These are phyloP conservation scores for Bedellia somnulentella DNA, from an alignment of 2,888 invertebrate species.

Conservation along the genomic window DNA sequence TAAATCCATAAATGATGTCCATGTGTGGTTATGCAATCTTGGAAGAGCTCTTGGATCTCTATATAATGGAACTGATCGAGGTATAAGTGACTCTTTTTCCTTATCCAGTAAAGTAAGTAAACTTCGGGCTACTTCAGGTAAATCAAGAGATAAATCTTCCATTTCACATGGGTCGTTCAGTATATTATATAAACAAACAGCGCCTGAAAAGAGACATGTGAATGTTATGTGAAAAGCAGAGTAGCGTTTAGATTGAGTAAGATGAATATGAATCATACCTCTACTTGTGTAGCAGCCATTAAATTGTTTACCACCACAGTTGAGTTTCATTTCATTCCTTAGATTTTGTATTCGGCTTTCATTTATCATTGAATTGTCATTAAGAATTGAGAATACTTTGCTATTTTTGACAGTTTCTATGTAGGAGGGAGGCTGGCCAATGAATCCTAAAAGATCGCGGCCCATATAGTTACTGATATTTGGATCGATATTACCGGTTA, in stretches of 20 bases:
- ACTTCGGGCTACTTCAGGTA: constrained; percentile 21
- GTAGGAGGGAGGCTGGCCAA: constrained; percentile 25
- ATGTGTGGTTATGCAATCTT: constrained; percentile 27
- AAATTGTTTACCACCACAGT: constrained; percentile 7
- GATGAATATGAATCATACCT: constrained; percentile 25
- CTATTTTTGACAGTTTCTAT: constrained; percentile 20
- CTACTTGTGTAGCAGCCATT: constrained; percentile 23
- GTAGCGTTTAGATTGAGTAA: too few relatives aligned
- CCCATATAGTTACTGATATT: constrained; percentile 26
- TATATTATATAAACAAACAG: constrained; percentile 30
- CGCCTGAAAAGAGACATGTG: background rate
- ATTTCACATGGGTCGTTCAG: constrained; percentile 37
- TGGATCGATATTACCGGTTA: constrained; percentile 21
- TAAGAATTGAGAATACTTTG: constrained; percentile 19
- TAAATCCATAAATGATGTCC: constrained; percentile 20
- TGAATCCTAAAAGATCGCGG: constrained; percentile 21
- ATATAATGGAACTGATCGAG: constrained; percentile 15
- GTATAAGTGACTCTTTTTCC: constrained; percentile 17
- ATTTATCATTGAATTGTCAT: too few relatives aligned
- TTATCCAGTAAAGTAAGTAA: constrained; percentile 17
- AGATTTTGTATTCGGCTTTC: too few relatives aligned
- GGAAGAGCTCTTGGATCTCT: constrained; percentile 29
- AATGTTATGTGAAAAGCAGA: too few relatives aligned
- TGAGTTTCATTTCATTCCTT: constrained; percentile 23
- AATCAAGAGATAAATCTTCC: constrained; percentile 20